phyloP scores from a whole-genome alignment of 2,797 vertebrate genomes.

The Pseudochirops corinnae region DNA sequence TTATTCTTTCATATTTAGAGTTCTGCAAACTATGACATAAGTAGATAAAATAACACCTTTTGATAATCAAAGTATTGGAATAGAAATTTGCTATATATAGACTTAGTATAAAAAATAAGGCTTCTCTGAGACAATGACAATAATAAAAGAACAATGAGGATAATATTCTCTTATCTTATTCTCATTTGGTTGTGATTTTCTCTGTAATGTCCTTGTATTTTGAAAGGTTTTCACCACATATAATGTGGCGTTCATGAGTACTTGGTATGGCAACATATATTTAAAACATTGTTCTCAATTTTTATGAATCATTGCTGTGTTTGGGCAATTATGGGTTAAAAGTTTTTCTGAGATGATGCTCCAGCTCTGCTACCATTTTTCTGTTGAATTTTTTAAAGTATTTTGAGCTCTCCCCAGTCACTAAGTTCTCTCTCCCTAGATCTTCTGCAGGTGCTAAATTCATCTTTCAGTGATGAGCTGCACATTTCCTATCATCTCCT shows the following conservation, averaged over 20 bases:
- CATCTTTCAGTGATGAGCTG: background rate
- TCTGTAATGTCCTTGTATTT: background rate
- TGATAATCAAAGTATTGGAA: background rate
- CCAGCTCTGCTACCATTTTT: background rate
- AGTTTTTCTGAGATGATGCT: background rate
- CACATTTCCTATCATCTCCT: background rate
- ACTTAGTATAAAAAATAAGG: background rate
- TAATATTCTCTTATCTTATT: background rate
- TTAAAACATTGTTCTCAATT: background rate
- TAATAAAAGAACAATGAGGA: background rate
- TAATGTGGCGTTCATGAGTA: background rate
- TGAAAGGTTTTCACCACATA: background rate
- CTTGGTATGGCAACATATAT: background rate
- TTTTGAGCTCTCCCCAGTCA: background rate
- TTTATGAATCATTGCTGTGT: background rate
- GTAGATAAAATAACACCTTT: background rate
- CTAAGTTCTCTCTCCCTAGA: background rate
- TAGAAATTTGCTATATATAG: background rate
- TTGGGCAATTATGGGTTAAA: background rate
- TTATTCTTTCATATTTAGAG: background rate
- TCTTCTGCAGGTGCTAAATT: background rate
- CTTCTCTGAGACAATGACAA: background rate
- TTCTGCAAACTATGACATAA: background rate
- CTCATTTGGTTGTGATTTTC: background rate
- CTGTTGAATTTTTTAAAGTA: background rate